Conservation (phyloP, 2,113 vertebrate species). For the Takifugu flavidus region DNA sequence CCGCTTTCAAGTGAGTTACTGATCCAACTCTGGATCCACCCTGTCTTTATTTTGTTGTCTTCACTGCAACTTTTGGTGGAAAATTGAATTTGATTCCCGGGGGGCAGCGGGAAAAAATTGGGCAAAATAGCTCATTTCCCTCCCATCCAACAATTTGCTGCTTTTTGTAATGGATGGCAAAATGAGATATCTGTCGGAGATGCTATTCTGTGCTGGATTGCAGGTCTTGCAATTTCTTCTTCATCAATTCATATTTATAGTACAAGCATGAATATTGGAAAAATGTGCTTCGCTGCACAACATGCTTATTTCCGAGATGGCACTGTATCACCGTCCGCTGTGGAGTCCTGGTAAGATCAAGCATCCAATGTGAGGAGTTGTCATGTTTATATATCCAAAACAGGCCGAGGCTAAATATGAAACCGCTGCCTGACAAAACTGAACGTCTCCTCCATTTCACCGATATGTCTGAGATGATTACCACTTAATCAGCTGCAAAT, state of each 20-base stretch:
- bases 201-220: slow-evolving; percentile 30
- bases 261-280: slow-evolving; percentile 25
- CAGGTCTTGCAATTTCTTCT: slow-evolving; percentile 45
- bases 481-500: slow-evolving; percentile 76
- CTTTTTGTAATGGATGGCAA: slow-evolving; percentile 70
- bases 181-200: slow-evolving; percentile 72
- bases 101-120: slow-evolving; percentile 78
- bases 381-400: slow-evolving; percentile 14
- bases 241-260: slow-evolving; percentile 58
- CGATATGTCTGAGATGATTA: slow-evolving; percentile 69
- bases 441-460: slow-evolving; percentile 40
- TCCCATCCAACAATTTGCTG: slow-evolving; percentile 66
- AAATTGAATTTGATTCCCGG: slow-evolving; percentile 85
- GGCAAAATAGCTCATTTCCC: slow-evolving; percentile 76
- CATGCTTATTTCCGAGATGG: slow-evolving; percentile 12
- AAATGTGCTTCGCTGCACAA: slow-evolving; percentile 27
- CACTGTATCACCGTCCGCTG: slow-evolving; percentile 4
- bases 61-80: slow-evolving; percentile 67
- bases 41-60: slow-evolving; percentile 69
- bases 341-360: slow-evolving; percentile 2
- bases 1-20: slow-evolving; percentile 73
- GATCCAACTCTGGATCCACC: slow-evolving; percentile 67
- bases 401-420: slow-evolving; percentile 51
- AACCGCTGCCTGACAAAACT: slow-evolving; percentile 42
- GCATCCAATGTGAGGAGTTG: too few relatives aligned